These are phyloP conservation scores for Eurypyga helias DNA, from an alignment of 2,113 vertebrate genomes.

Conservation along the genomic window DNA sequence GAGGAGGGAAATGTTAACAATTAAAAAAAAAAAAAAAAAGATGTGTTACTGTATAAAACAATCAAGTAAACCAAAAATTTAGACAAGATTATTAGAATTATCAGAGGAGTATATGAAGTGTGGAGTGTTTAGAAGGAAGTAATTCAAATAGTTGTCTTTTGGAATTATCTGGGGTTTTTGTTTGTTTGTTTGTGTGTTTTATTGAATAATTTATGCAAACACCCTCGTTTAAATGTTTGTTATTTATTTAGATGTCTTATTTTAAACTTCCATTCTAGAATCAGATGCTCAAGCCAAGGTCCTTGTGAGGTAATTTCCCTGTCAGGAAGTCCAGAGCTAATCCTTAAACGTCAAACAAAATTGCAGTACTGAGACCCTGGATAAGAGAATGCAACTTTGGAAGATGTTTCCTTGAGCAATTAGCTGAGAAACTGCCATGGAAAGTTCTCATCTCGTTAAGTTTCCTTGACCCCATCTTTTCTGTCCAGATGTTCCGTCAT, in stretches of 20 bases:
- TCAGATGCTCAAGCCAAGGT: not conserved
- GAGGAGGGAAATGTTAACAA: not conserved
- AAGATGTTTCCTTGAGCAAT: not conserved
- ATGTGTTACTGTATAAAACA: not conserved
- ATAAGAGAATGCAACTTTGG: not conserved
- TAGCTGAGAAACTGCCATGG: conserved; percentile 1
- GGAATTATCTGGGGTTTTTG: not conserved
- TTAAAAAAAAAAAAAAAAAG: not conserved
- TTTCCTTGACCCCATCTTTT: conserved; percentile 26
- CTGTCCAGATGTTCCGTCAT: conserved; percentile 17
- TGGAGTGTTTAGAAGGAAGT: not conserved
- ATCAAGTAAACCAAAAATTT: not conserved
- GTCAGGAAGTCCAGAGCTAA: conserved; percentile 36
- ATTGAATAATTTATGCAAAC: not conserved
- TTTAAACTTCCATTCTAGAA: not conserved
- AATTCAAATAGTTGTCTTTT: not conserved
- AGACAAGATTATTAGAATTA: not conserved
- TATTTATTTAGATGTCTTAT: not conserved
- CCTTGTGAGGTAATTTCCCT: conserved; percentile 7
- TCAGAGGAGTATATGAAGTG: not conserved
- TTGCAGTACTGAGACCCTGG: not conserved
- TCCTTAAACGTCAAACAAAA: not conserved
- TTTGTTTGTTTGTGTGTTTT: too few species aligned
- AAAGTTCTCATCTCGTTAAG: conserved; percentile 6
- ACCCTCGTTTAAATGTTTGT: not conserved